A percentile compares a stretch with the other conserved stretches of the same genome.
These are phyloP conservation scores for Akabosia matsudoensis DNA, from an alignment of 1,140 invertebrate species.

Conservation along the genomic window DNA sequence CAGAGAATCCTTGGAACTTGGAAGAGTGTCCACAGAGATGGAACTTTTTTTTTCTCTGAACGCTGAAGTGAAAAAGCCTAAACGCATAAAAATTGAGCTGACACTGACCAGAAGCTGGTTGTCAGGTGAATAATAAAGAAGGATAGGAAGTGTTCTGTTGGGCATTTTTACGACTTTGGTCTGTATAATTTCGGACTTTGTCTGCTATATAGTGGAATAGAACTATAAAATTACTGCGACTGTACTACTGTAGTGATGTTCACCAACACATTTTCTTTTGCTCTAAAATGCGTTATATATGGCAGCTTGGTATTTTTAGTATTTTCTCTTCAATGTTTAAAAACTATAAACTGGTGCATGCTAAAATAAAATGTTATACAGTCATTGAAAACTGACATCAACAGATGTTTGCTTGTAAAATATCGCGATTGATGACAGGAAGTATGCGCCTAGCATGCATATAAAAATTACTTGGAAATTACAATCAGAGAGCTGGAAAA, in stretches of 20 bases:
- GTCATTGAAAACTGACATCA: not conserved
- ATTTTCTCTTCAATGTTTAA: no score
- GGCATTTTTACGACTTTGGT: not conserved
- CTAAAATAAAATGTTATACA: no score
- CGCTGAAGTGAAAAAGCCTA: not conserved
- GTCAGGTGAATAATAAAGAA: slow-evolving; percentile 14
- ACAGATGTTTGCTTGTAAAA: slow-evolving; percentile 12
- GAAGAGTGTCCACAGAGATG: not conserved
- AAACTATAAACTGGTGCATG: no score
- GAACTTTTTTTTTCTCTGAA: not conserved
- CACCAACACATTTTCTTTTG: no score
- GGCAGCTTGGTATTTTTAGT: no score
- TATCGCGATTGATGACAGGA: not conserved
- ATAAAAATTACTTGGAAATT: not conserved
- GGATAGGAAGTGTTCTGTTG: not conserved
- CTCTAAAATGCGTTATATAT: no score
- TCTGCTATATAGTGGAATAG: no score
- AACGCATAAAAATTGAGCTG: not conserved
- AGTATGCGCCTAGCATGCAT: not conserved
- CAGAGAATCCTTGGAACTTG: no score
- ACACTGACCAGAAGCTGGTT: slow-evolving; percentile 12
- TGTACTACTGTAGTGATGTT: no score
- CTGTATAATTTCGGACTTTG: not conserved
- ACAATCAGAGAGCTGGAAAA: no score
- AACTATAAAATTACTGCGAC: no score